Conservation (phyloP, 2,797 vertebrate genomes). For the Pangasius larnaudii region DNA sequence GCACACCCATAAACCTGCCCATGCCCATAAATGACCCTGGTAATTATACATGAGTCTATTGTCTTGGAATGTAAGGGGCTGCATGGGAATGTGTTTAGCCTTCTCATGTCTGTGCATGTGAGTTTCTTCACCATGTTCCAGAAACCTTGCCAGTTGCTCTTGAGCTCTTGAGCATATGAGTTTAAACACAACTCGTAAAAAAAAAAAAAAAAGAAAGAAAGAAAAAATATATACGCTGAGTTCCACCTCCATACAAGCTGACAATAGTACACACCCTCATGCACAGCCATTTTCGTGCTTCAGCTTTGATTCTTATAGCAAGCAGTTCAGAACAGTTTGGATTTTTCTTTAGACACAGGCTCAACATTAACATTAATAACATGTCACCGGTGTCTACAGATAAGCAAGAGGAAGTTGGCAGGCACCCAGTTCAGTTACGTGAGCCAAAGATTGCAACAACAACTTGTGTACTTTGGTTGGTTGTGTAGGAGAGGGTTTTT, state of each 20-base stretch:
- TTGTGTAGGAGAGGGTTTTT: neutral
- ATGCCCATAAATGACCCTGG: neutral
- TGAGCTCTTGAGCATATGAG: constrained; percentile 6
- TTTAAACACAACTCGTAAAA: neutral
- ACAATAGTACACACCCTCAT: neutral
- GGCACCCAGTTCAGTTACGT: neutral
- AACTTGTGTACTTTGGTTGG: neutral
- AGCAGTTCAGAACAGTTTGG: neutral
- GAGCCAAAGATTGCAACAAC: neutral
- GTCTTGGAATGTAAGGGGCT: constrained; percentile 33
- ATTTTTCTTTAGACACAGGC: neutral
- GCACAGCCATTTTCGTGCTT: neutral
- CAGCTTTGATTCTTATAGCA: neutral
- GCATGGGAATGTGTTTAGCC: neutral
- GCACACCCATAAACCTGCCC: too few species aligned
- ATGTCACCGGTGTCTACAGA: neutral
- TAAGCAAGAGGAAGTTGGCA: constrained; percentile 23
- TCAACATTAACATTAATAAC: neutral
- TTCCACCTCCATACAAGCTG: neutral
- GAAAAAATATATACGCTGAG: neutral
- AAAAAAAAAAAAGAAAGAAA: neutral
- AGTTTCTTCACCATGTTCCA: constrained; percentile 1
- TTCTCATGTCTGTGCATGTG: constrained; percentile 38
- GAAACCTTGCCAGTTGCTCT: constrained; percentile 11
- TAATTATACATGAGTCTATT: neutral